A percentile compares a stretch with the other conserved stretches of the same genome.
Conservation (phyloP, 2,888 invertebrate species). For the Acrocyrtus sp. region DNA sequence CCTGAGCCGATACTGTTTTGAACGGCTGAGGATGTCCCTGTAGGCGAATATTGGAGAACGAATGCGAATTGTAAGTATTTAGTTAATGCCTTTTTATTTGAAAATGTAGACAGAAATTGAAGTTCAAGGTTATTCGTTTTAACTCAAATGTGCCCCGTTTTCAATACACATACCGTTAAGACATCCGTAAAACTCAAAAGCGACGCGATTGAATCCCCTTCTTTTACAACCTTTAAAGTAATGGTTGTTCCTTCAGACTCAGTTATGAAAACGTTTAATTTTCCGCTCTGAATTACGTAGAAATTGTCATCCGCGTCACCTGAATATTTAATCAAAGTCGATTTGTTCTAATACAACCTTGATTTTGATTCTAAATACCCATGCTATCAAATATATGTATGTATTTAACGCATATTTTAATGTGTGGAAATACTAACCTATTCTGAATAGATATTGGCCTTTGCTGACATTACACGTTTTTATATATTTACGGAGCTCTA, state of each 20-base stretch:
- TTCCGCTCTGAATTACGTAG: slow-evolving; percentile 95
- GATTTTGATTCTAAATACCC: not conserved
- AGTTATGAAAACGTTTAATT: slow-evolving; percentile 89
- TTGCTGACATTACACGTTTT: slow-evolving; percentile 87
- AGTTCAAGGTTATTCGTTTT: slow-evolving; percentile 1
- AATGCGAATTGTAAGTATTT: slow-evolving; percentile 12
- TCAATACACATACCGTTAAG: slow-evolving; percentile 75
- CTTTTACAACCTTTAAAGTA: slow-evolving; percentile 85
- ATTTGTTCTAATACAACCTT: slow-evolving; percentile 2
- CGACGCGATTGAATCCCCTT: slow-evolving; percentile 96
- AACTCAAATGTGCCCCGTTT: too few species aligned
- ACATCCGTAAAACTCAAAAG: slow-evolving; percentile 97
- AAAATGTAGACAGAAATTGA: slow-evolving; percentile 1
- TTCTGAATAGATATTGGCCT: slow-evolving; percentile 90
- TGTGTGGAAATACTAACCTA: slow-evolving; percentile 71
- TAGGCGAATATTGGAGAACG: slow-evolving; percentile 28
- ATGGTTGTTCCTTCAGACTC: slow-evolving; percentile 81
- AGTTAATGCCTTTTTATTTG: not conserved
- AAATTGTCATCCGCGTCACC: slow-evolving; percentile 97
- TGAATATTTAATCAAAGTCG: slow-evolving; percentile 64
- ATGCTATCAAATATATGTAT: not conserved
- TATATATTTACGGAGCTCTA: slow-evolving; percentile 94
- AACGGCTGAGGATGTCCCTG: slow-evolving; percentile 91
- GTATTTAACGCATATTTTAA: not conserved
- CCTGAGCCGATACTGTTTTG: slow-evolving; percentile 94